phyloP scores from a whole-genome alignment of 2,113 vertebrate genomes.

The Donacobius atricapilla region DNA sequence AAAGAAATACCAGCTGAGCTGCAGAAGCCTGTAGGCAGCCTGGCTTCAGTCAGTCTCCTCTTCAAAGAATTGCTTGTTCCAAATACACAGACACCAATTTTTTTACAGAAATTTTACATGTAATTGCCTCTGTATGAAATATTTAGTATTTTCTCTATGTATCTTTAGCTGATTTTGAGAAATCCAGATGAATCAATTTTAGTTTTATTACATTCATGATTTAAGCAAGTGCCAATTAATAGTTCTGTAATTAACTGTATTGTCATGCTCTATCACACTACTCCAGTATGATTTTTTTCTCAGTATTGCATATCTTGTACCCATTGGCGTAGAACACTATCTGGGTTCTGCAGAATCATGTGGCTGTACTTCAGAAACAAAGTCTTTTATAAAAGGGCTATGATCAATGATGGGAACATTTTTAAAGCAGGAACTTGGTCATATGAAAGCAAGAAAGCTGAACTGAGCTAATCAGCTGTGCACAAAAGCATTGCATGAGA shows the following conservation, averaged over 20 bases:
- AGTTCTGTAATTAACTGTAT: neutral
- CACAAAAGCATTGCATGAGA: neutral
- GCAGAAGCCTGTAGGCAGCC: neutral
- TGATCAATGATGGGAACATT: neutral
- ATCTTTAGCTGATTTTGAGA: neutral
- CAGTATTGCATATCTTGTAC: neutral
- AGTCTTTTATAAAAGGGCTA: neutral
- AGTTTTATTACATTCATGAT: neutral
- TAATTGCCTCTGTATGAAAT: neutral
- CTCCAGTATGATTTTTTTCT: neutral
- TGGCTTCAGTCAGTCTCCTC: neutral
- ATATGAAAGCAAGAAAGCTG: neutral
- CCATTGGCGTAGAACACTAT: neutral
- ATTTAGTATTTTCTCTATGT: neutral
- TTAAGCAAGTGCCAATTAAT: neutral
- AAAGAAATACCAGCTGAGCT: neutral
- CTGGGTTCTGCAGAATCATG: neutral
- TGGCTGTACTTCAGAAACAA: neutral
- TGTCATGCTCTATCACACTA: neutral
- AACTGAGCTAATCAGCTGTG: neutral
- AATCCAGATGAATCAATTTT: neutral
- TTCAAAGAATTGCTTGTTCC: neutral
- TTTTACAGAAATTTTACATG: neutral
- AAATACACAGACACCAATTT: neutral
- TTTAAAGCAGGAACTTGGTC: neutral